phyloP scores from a whole-genome alignment of 2,888 invertebrate species.

The Polydrusus pterygomalis region DNA sequence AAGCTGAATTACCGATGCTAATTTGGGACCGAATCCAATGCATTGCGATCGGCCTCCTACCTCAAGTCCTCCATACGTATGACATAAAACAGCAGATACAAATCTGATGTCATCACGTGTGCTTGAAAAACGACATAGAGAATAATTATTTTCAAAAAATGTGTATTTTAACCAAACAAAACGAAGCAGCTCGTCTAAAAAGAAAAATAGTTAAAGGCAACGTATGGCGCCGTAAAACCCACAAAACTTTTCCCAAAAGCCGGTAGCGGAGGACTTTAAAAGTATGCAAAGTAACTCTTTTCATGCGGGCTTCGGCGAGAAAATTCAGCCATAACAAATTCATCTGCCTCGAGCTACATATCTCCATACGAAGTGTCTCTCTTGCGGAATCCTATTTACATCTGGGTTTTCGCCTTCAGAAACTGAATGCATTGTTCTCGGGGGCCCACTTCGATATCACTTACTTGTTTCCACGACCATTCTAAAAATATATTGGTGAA shows the following conservation, averaged over 20 bases:
- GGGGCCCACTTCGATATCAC: constrained; percentile 66
- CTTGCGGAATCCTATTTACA: constrained; percentile 64
- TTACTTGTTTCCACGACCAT: constrained; percentile 64
- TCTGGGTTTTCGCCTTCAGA: constrained; percentile 62
- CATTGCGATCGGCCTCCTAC: no score
- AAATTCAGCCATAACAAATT: constrained; percentile 32
- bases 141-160: constrained; percentile 5
- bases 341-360: constrained; percentile 25
- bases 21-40: no score
- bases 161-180: constrained; percentile 3
- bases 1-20: no score
- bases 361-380: constrained; percentile 31
- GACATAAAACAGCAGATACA: no score
- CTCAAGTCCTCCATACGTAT: no score
- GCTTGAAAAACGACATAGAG: no score
- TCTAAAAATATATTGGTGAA: constrained; percentile 62
- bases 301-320: constrained; percentile 24
- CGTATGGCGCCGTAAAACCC: constrained; percentile 22
- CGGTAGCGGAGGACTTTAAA: constrained; percentile 31
- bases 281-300: constrained; percentile 32
- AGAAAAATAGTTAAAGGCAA: constrained; percentile 27
- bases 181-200: background rate
- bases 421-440: constrained; percentile 63
- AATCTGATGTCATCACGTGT: no score
- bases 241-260: constrained; percentile 29